Evolutionary conservation across 2,797 vertebrate species (phyloP), one percentile per base, ranked within the genome.

Genomic region (Balearica regulorum): DNA sequence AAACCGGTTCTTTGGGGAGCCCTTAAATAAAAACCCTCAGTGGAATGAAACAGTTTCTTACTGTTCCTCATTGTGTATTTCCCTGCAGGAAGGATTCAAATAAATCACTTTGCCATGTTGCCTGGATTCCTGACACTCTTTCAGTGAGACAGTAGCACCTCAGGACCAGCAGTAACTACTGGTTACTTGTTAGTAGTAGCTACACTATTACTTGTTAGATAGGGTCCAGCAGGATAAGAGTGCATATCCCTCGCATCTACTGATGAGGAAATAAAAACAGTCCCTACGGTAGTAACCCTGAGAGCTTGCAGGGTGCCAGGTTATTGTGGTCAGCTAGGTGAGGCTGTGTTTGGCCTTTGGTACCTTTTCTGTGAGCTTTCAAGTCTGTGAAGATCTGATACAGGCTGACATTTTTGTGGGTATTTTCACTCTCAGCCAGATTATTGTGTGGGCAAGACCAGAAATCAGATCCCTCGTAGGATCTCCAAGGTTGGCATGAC

Each of bases 231-330:
- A 57, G 43, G 29, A 18, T 44, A 46, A 35, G 37, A 68, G 44
- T 14, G 11, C 13, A 6, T 25, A 33, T 41, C 11, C 11, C 20
- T 70, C n/a, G 15, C 10, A 15, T n/a, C 24, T n/a, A 19, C 41
- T 55, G 69, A 16, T 7, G 39, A 57, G 37, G 62, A 39, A 29
- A 13, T 8, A 22, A 35, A 81, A 28, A 7, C 9, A 25, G 37
- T 37, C 28, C 4, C 28, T 79, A 2, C 2, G 6, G 70, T 7
- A 81, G 62, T 16, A 55, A 28, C 51, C 11, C 51, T 0, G 1
- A 61, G 69, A 68, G 28, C 35, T 66, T 48, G 78, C 4, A 5
- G 31, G 17, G 9, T 26, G 55, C 17, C 49, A 29, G 29, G 17
- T 49, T 37, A 8, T 46, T 61, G 51, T 37, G 3, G 6, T 11